Percentiles rank a stretch among this genome's conserved stretches.
These are phyloP conservation scores for Dicaeum eximium DNA, from an alignment of 2,113 vertebrate genomes.

Conservation along the genomic window DNA sequence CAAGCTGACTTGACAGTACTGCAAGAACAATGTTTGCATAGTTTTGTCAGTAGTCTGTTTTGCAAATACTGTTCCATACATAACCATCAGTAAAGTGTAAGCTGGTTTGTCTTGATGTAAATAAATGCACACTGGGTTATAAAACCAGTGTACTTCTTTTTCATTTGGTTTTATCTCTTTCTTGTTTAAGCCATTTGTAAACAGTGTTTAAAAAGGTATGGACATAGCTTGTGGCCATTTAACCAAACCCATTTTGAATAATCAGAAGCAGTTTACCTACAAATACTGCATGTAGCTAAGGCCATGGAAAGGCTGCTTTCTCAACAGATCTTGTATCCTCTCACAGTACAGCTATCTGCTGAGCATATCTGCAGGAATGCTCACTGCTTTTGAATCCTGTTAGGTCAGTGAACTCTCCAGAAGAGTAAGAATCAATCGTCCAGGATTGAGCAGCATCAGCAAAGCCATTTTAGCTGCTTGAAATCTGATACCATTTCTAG, in stretches of 20 bases:
- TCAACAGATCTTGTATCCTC: not conserved
- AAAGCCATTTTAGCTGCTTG: not conserved
- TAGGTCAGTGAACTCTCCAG: not conserved
- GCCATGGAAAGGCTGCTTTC: not conserved
- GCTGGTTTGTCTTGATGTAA: not conserved
- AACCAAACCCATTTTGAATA: not conserved
- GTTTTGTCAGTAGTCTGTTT: not conserved
- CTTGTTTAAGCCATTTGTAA: not conserved
- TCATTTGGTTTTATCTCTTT: not conserved
- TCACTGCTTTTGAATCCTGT: not conserved
- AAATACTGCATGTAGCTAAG: not conserved
- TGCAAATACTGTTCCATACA: not conserved
- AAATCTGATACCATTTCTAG: not conserved
- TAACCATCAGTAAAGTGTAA: not conserved
- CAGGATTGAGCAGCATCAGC: not conserved
- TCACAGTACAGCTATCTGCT: not conserved
- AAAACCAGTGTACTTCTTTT: not conserved
- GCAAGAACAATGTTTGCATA: not conserved
- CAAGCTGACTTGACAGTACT: conserved; percentile 35
- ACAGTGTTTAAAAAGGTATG: not conserved
- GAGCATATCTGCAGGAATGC: not conserved
- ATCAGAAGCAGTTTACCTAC: not conserved
- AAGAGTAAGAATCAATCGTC: not conserved
- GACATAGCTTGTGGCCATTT: not conserved
- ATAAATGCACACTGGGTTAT: not conserved